Conservation (phyloP, 1,140 invertebrate species). For the Camponotus pennsylvanicus region DNA sequence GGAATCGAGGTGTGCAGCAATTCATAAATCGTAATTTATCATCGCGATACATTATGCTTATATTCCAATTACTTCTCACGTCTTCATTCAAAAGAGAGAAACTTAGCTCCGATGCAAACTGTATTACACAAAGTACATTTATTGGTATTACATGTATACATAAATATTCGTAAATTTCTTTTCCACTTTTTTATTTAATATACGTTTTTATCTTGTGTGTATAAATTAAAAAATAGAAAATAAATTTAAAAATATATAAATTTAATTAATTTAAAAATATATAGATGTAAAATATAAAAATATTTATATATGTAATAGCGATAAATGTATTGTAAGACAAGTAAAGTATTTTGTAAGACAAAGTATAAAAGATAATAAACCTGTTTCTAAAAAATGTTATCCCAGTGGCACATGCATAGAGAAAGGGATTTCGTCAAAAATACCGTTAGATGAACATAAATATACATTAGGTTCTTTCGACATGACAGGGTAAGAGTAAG, state of each 20-base stretch:
- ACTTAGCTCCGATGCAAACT: background rate
- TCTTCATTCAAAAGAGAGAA: constrained; percentile 17
- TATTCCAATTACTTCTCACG: constrained; percentile 17
- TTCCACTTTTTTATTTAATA: background rate
- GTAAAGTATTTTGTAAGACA: no score
- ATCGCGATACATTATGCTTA: background rate
- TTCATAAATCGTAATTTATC: constrained; percentile 25
- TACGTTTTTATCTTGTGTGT: background rate
- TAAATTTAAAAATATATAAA: no score
- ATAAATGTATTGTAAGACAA: no score
- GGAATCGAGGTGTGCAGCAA: background rate
- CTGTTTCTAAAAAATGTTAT: background rate
- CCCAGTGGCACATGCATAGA: background rate
- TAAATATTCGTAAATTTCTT: no score
- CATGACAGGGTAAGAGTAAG: constrained; percentile 16
- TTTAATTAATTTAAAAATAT: no score
- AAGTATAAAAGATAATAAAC: background rate
- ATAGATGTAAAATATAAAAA: no score
- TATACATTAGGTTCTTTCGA: background rate
- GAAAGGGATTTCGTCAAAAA: constrained; percentile 28
- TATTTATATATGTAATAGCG: no score
- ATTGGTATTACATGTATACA: background rate
- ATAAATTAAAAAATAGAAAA: background rate
- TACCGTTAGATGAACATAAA: constrained; percentile 17
- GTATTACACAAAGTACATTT: background rate